Evolutionary conservation across 2,113 vertebrate species (phyloP).

Genomic region (Columba livia): DNA sequence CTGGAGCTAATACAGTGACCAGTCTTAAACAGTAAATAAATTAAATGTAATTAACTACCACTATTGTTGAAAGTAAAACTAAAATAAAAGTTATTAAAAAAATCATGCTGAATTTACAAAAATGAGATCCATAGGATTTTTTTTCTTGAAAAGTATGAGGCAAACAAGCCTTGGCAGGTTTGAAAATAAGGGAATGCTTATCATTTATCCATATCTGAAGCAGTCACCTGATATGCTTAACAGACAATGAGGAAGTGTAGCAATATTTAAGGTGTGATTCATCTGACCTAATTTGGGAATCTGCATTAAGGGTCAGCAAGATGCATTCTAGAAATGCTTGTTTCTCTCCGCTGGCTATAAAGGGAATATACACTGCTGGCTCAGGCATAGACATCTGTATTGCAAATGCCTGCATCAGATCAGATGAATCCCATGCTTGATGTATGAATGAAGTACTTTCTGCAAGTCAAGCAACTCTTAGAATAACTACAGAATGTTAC

Average conservation of each 20-base stretch:
- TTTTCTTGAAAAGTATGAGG: not conserved
- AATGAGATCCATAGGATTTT: not conserved
- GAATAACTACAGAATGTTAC: constrained; percentile 34
- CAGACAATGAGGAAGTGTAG: not conserved
- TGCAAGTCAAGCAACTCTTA: constrained; percentile 1
- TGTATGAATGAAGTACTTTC: not conserved
- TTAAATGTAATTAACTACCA: not conserved
- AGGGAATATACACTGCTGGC: not conserved
- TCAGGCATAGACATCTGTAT: not conserved
- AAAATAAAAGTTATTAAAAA: not conserved
- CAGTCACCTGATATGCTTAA: not conserved
- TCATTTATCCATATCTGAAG: not conserved
- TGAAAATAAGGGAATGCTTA: not conserved
- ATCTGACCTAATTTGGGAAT: not conserved
- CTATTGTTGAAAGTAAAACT: not conserved
- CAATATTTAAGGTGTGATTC: not conserved
- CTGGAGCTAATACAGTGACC: not conserved
- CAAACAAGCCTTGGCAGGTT: not conserved
- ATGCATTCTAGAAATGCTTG: not conserved
- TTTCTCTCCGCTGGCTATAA: not conserved
- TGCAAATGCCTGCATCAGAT: not conserved
- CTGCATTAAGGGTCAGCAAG: not conserved
- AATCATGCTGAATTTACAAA: not conserved
- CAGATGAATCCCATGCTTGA: not conserved
- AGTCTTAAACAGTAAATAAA: not conserved